Evolutionary conservation across 1,140 invertebrate species (phyloP).

Genomic region (Drosophila tropicalis): DNA sequence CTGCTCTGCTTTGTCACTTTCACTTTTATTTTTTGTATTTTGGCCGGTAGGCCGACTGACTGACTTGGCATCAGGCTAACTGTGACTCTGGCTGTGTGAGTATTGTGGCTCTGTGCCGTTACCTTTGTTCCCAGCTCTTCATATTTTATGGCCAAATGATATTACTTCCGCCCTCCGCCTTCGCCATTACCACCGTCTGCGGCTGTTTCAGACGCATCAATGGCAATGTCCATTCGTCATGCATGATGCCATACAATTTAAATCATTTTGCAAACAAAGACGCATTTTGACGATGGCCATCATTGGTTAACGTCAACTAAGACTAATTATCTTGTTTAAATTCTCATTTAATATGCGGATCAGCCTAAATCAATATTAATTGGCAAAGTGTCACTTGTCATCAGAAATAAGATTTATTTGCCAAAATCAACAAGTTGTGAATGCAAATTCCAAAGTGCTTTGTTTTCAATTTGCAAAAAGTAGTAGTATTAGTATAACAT

Average conservation of each 20-base stretch:
- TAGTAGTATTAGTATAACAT: background rate
- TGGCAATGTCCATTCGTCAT: constrained; percentile 26
- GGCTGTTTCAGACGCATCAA: constrained; percentile 34
- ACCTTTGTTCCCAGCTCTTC: constrained; percentile 54
- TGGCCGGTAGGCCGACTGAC: constrained; percentile 29
- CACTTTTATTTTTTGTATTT: constrained; percentile 48
- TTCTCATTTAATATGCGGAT: background rate
- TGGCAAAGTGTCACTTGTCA: background rate
- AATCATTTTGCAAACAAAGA: constrained; percentile 21
- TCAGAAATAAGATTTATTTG: background rate
- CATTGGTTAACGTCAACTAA: background rate
- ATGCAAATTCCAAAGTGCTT: background rate
- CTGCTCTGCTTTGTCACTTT: constrained; percentile 64
- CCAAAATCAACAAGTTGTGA: background rate
- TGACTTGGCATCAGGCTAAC: constrained; percentile 39
- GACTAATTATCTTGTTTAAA: background rate
- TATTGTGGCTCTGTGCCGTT: constrained; percentile 29
- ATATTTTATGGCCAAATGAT: constrained; percentile 48
- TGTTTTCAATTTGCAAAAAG: background rate
- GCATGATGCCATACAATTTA: constrained; percentile 14
- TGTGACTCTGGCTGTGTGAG: constrained; percentile 14
- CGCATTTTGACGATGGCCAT: background rate
- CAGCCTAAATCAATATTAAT: constrained; percentile 4
- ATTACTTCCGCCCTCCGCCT: constrained; percentile 29
- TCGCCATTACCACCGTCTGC: background rate